Percentiles rank a stretch among this genome's conserved stretches.
phyloP scores from a whole-genome alignment of 2,113 vertebrate species.

The Arothron firmamentum region DNA sequence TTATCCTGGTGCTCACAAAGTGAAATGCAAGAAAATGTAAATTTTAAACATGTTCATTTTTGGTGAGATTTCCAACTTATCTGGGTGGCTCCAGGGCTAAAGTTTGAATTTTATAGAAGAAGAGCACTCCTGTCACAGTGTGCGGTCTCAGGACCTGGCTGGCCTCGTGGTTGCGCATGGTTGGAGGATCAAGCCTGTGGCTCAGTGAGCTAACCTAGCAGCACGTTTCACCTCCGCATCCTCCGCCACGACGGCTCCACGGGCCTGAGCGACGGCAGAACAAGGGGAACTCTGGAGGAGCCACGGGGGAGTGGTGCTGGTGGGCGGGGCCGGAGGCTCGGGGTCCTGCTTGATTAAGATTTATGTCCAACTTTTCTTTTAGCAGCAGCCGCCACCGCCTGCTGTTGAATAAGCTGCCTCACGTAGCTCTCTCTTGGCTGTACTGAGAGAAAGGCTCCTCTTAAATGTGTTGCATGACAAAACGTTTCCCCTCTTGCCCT shows the following conservation, averaged over 20 bases:
- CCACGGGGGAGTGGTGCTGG: background rate
- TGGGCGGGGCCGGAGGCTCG: background rate
- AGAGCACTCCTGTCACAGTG: too few species aligned
- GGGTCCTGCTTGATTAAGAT: conserved; percentile 60
- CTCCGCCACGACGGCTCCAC: conserved; percentile 29
- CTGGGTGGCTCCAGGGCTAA: too few species aligned
- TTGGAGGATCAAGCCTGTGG: conserved; percentile 18
- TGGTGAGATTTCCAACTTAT: too few species aligned
- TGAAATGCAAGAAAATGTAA: too few species aligned
- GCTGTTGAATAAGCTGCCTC: conserved; percentile 29
- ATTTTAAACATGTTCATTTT: too few species aligned
- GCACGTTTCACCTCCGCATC: conserved; percentile 31
- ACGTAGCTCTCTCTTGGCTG: conserved; percentile 20
- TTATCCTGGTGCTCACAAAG: too few species aligned
- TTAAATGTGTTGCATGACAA: conserved; percentile 64
- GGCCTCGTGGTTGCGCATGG: too few species aligned
- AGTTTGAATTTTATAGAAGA: too few species aligned
- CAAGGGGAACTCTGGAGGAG: too few species aligned
- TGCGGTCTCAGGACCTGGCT: too few species aligned
- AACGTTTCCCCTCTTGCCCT: conserved; percentile 44
- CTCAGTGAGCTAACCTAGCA: conserved; percentile 42
- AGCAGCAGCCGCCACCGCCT: conserved; percentile 40
- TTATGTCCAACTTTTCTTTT: conserved; percentile 51
- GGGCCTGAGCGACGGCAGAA: background rate
- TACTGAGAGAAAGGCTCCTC: conserved; percentile 50